Evolutionary conservation across 1,140 invertebrate genomes (phyloP), one percentile per base, ranked within the genome.

Genomic region (Drosophila kepulauana): DNA sequence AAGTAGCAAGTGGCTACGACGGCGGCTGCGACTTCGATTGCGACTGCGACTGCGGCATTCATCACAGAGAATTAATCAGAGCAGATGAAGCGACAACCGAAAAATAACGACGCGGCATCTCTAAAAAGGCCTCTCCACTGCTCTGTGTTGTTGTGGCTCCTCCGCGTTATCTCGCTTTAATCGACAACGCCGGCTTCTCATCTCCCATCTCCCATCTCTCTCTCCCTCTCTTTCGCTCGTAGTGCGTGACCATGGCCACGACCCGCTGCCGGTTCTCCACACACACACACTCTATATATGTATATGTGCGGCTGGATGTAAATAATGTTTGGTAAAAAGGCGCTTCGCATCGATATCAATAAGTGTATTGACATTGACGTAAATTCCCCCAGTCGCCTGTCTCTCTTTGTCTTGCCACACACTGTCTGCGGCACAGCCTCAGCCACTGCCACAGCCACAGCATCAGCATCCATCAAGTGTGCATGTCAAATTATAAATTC

Each of bases 61-160:
- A 88, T 88, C 80, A 82, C 52, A 88, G 84, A 48, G 80, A 87
- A 87, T 88, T 87, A 87, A 87, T 87, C 82, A 87, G 82, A 82
- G 82, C 82, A 84, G 77, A 87, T 86, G 84, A 74, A 75, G 85
- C 80, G 77, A 88, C 82, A 86, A 88, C 82, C 77, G 68, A 84
- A 82, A 86, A 87, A 88, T 88, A 87, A 82, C 82, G 85, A 73
- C 73, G 82, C 82, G 84, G 82, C 80, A 87, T 87, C 80, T 80
- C 69, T 54, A n/a, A 84, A 84, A 84, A 75, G 59, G 11, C 38
- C 30, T 33, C 30, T 33, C 30, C 30, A 0, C 30, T 7, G 35
- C 8, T 25, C 20, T 4, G 20, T 25, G 20, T 25, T 10, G 35
- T 1, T 43, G 41, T 13, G 41, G 41, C 41, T 43, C 41, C 75